phyloP scores from a whole-genome alignment of 2,113 vertebrate genomes.

The Ptychochromis oligacanthus region DNA sequence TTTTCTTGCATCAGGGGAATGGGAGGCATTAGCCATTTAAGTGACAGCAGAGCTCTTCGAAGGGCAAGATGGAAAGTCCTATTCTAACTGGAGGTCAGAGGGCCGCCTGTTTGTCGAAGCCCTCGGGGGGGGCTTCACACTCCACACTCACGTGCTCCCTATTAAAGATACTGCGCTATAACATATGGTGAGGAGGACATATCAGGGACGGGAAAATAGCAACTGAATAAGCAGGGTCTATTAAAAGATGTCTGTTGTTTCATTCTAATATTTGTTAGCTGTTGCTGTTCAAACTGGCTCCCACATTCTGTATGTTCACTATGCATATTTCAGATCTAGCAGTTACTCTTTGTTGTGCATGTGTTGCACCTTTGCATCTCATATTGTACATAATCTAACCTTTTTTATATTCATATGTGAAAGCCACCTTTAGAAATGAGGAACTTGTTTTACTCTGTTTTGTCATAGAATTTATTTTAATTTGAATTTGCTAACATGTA shows the following conservation, averaged over 20 bases:
- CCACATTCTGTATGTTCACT: background rate
- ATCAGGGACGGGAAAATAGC: slow-evolving; percentile 27
- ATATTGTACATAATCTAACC: background rate
- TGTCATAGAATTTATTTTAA: background rate
- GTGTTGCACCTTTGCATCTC: background rate
- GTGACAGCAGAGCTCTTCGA: slow-evolving; percentile 69
- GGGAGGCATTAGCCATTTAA: slow-evolving; percentile 69
- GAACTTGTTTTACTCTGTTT: background rate
- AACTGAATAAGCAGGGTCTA: background rate
- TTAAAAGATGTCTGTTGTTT: background rate
- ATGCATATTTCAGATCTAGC: background rate
- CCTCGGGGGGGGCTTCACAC: slow-evolving; percentile 18
- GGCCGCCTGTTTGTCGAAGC: slow-evolving; percentile 48
- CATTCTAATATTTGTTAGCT: background rate
- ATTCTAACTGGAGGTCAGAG: slow-evolving; percentile 64
- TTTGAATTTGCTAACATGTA: background rate
- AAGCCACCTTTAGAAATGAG: background rate
- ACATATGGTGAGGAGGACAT: slow-evolving; percentile 32
- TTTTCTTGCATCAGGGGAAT: slow-evolving; percentile 63
- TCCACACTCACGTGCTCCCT: slow-evolving; percentile 8
- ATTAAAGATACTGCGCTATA: slow-evolving; percentile 33
- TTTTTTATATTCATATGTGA: background rate
- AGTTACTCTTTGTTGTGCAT: background rate
- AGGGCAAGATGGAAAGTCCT: slow-evolving; percentile 70
- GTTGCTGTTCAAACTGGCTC: background rate